These are phyloP conservation scores for Drosophila neonasuta DNA, from an alignment of 2,888 invertebrate genomes.

Conservation along the genomic window DNA sequence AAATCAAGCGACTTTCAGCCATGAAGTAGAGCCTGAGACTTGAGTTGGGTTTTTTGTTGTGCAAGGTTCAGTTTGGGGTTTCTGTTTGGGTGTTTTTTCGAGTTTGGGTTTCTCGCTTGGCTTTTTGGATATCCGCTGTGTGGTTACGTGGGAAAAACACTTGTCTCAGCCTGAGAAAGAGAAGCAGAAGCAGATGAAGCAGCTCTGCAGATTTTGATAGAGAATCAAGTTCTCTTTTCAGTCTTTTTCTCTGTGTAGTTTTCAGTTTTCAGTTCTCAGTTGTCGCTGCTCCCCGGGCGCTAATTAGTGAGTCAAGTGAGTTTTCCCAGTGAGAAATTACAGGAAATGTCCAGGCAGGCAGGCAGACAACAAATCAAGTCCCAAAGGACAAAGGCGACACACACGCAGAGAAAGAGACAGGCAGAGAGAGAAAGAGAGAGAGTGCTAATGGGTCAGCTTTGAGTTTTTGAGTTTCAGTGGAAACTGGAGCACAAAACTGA, in stretches of 20 bases:
- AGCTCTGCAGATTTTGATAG: constrained; percentile 21
- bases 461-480: constrained; percentile 23
- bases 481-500: constrained; percentile 71
- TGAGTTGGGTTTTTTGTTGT: constrained; percentile 13
- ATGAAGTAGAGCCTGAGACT: constrained; percentile 3
- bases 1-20: not conserved
- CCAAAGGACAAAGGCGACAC: constrained; percentile 62
- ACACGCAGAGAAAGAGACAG: constrained; percentile 11
- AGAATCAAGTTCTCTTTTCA: constrained; percentile 38
- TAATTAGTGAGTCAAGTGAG: constrained; percentile 53
- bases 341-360: constrained; percentile 63
- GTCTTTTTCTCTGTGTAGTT: not conserved
- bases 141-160: constrained; percentile 54
- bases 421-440: not conserved
- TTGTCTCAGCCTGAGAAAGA: constrained; percentile 16
- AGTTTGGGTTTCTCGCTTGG: constrained; percentile 13
- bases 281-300: constrained; percentile 60
- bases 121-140: constrained; percentile 25
- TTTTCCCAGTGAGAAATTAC: constrained; percentile 60
- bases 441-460: constrained; percentile 30
- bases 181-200: constrained; percentile 7
- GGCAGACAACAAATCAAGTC: constrained; percentile 64
- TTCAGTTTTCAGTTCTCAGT: constrained; percentile 1
- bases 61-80: constrained; percentile 6
- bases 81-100: not conserved